These are phyloP conservation scores for Lophius americanus DNA, from an alignment of 2,797 vertebrate genomes.

Conservation along the genomic window DNA sequence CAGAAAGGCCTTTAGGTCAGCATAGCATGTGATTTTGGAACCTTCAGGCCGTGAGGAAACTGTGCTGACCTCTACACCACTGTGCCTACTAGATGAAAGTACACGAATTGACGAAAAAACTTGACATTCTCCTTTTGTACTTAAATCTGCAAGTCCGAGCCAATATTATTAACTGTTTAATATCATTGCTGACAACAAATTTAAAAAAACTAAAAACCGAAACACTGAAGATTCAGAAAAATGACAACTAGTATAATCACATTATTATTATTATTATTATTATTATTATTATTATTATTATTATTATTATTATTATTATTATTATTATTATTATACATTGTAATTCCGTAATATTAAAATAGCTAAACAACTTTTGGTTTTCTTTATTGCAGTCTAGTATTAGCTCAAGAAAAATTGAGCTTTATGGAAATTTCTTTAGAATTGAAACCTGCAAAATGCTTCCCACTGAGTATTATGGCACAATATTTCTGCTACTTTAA, in stretches of 20 bases:
- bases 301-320: background rate
- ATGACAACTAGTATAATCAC: too few species aligned
- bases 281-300: too few species aligned
- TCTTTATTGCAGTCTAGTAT: conserved; percentile 44
- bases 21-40: too few species aligned
- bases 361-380: conserved; percentile 10
- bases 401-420: conserved; percentile 21
- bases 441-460: background rate
- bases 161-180: conserved; percentile 19
- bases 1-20: too few species aligned
- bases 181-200: background rate
- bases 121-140: conserved; percentile 51
- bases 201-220: too few species aligned
- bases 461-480: background rate
- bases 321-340: background rate
- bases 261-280: too few species aligned
- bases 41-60: too few species aligned
- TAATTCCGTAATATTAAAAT: background rate
- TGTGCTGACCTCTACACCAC: too few species aligned
- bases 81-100: too few species aligned
- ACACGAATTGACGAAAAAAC: background rate
- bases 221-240: too few species aligned
- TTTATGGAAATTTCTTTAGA: background rate
- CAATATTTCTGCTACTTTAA: background rate
- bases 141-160: conserved; percentile 52